Base-by-base conservation (phyloP, 2,797 vertebrate species). In the Parambassis ranga region DNA sequence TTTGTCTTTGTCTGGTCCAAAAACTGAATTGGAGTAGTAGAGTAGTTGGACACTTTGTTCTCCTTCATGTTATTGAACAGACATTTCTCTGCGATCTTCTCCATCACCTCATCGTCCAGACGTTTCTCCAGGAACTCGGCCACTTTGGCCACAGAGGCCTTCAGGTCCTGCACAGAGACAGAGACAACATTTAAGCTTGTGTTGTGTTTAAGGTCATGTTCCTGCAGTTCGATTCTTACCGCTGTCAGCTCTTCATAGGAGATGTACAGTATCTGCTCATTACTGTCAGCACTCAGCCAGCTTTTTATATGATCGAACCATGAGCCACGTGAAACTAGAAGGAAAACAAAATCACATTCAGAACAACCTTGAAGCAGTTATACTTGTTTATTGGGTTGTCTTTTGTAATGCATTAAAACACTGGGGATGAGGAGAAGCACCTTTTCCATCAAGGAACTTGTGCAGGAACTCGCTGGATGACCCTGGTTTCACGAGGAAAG, bases 11-110 rank as follows among this genome's bases (percentile, higher is more conserved):
- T 84, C 52, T 85, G 84, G 77, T 93, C 71, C 76, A 93, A 83
- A 15, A 75, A n/a, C 19, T 86, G 75, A 3, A 0, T 3, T 10
- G 89, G 86, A 39, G 89, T 85, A 2, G 39, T 1, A 2, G 91
- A 92, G 63, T 90, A 92, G 82, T 93, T 93, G 7, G 93, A 93
- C 91, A 92, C 92, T 3, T 81, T 86, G 83, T 93, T 93, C 20
- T 88, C 46, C 58, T 92, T 93, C 92, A 93, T 93, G 83, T 90
- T 93, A 67, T 86, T 81, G 67, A 94, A 93, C 44, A 83, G 35
- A 67, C 91, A 92, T 4, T 74, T 69, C 1, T 90, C 75, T 0
- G 86, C 75, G 26, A 94, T 93, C 63, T 75, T 77, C 56, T 77
- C 77, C 0, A 56, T 70, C 43, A 74, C 72, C 2, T 89, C 88